phyloP scores from a whole-genome alignment of 1,140 invertebrate species.

The Listronotus bonariensis region DNA sequence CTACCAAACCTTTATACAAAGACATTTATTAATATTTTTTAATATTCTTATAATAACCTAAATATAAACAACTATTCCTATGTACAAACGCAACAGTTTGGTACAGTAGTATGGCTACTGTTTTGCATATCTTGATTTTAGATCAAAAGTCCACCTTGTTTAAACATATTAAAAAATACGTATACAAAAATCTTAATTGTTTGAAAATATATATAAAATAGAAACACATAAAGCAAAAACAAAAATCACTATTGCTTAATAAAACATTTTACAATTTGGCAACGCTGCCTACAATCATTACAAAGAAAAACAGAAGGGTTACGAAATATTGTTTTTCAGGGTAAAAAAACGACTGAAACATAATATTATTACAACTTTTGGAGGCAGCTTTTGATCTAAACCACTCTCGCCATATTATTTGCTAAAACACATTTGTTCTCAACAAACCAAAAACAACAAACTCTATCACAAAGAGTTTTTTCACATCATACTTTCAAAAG shows the following conservation, averaged over 20 bases:
- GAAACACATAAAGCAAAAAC: too few relatives aligned
- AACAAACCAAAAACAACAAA: constrained; percentile 43
- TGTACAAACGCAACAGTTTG: constrained; percentile 52
- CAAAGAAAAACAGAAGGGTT: too few relatives aligned
- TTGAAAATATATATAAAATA: too few relatives aligned
- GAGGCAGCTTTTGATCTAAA: neutral
- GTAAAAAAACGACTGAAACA: too few relatives aligned
- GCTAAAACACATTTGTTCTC: constrained; percentile 27
- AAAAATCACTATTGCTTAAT: too few relatives aligned
- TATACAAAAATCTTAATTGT: too few relatives aligned
- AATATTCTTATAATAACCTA: constrained; percentile 53
- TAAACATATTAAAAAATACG: too few relatives aligned
- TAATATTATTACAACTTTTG: too few relatives aligned
- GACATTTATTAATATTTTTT: constrained; percentile 55
- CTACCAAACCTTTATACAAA: constrained; percentile 46
- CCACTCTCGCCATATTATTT: constrained; percentile 12
- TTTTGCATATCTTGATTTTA: neutral
- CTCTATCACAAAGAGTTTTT: constrained; percentile 48
- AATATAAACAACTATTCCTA: constrained; percentile 54
- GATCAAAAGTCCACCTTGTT: too few relatives aligned
- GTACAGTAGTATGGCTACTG: constrained; percentile 18
- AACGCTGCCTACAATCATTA: too few relatives aligned
- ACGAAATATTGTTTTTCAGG: too few relatives aligned
- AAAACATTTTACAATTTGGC: too few relatives aligned
- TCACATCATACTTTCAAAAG: constrained; percentile 24